These are phyloP conservation scores for Ichneumoninae sp. DNA, from an alignment of 2,888 invertebrate genomes.

Conservation along the genomic window DNA sequence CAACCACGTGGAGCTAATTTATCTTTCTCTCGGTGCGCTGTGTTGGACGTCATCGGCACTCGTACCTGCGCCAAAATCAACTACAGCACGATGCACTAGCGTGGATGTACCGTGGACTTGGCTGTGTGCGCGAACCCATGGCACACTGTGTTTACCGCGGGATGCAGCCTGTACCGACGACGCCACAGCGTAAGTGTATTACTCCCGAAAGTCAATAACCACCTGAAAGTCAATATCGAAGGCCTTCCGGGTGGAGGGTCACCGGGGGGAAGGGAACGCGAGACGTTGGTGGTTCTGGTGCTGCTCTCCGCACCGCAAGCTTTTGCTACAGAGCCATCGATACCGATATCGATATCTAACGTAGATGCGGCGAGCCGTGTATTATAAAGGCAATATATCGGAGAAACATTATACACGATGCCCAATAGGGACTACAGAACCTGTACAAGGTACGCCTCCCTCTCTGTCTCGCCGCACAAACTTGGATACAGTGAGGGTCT, in stretches of 20 bases:
- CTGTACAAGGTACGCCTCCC: neutral
- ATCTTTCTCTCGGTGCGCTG: slow-evolving; percentile 36
- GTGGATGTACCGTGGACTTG: neutral
- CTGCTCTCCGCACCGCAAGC: slow-evolving; percentile 4
- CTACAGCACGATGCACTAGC: neutral
- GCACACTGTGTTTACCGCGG: slow-evolving; percentile 1
- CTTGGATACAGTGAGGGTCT: neutral
- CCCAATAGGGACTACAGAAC: neutral
- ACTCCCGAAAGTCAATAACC: slow-evolving; percentile 61
- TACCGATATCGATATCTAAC: slow-evolving; percentile 32
- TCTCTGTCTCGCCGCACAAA: neutral
- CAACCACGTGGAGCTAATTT: slow-evolving; percentile 33
- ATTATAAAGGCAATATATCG: slow-evolving; percentile 60
- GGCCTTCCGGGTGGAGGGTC: slow-evolving; percentile 33
- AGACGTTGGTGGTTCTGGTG: slow-evolving; percentile 14
- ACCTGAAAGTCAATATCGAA: slow-evolving; percentile 58
- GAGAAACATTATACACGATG: slow-evolving; percentile 31
- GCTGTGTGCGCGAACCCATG: neutral
- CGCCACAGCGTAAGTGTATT: slow-evolving; percentile 53
- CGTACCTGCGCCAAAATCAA: slow-evolving; percentile 12
- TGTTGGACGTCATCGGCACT: slow-evolving; percentile 41
- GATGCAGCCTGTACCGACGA: slow-evolving; percentile 27
- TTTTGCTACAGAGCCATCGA: slow-evolving; percentile 39
- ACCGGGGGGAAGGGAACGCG: slow-evolving; percentile 19
- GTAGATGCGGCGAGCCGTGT: slow-evolving; percentile 13